phyloP scores from a whole-genome alignment of 2,888 invertebrate species.

The Pseudanteris insignis region DNA sequence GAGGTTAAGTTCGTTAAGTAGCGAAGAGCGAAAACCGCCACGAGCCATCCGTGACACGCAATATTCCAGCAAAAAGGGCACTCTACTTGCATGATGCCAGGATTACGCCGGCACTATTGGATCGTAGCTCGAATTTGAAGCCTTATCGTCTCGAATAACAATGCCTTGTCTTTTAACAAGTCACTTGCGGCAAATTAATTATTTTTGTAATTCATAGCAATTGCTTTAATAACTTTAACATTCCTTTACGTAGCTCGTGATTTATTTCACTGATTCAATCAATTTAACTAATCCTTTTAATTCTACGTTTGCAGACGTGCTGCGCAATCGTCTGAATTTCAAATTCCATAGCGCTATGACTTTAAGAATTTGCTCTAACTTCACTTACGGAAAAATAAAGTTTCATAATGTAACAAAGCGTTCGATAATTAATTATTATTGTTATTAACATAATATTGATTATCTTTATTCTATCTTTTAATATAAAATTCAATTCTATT shows the following conservation, averaged over 20 bases:
- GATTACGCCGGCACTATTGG: conserved; percentile 40
- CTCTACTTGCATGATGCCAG: conserved; percentile 36
- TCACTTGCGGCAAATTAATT: conserved; percentile 14
- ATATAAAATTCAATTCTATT: too few species aligned
- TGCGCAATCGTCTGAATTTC: too few species aligned
- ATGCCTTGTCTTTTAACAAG: conserved; percentile 17
- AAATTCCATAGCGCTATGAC: too few species aligned
- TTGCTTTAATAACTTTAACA: conserved; percentile 7
- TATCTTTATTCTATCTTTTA: too few species aligned
- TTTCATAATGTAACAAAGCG: too few species aligned
- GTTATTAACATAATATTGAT: too few species aligned
- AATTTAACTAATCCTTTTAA: too few species aligned
- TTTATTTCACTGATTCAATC: too few species aligned
- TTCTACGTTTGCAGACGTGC: conserved; percentile 47
- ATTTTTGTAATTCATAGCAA: conserved; percentile 10
- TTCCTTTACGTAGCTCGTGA: too few species aligned
- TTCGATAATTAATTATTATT: too few species aligned
- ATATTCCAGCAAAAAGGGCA: conserved; percentile 50
- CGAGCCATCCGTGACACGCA: conserved; percentile 60
- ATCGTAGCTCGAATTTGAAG: conserved; percentile 34
- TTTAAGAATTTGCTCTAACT: too few species aligned
- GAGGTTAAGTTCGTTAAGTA: conserved; percentile 65
- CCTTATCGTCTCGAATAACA: conserved; percentile 28
- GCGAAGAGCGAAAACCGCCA: conserved; percentile 62
- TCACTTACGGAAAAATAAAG: too few species aligned